Base-by-base conservation (phyloP, 2,888 invertebrate species). In the Plagodis dolabraria region DNA sequence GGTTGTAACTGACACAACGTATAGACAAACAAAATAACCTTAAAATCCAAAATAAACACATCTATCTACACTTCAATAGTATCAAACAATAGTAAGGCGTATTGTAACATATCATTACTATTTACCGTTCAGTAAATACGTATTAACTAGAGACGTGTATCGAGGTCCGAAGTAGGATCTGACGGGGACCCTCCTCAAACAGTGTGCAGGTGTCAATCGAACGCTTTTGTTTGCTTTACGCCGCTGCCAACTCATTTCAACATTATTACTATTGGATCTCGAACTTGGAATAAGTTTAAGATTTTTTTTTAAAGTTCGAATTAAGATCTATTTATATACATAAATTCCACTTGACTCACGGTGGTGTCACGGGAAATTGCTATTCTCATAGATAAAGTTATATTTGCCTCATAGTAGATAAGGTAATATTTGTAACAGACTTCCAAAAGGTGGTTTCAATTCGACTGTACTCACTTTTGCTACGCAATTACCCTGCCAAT, bases 101-200 rank as follows among this genome's bases (percentile, higher is more conserved):
- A 10, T 40, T 40, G 40, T 40, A 40, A 40, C 10, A 40, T 40
- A 50, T 43, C 36, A 48, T 48, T 48, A 48, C 38, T 22, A 10
- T 51, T 56, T 50, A 8, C 43, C 35, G 35, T 11, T 47, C 36
- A 47, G 50, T 54, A 51, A 59, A 59, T 38, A 54, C 59, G 47
- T 36, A 50, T 53, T 53, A 53, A 50, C 40, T 35, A 49, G 8
- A 45, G 58, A 65, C 62, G 70, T 66, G 57, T 54, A 66, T 67
- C 63, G 67, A 65, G 61, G 40, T 12, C 43, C 43, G 46, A 44
- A 60, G 55, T 36, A 51, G 47, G 68, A 68, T 60, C 57, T 60
- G 65, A 64, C 64, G 47, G 57, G 57, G 47, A 70, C 71, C 71
- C 68, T 68, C 47, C 70, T 71, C 71, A 70, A 57, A 59, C 55